Base-by-base conservation (phyloP, 37 sponge, comb jelly and placozoan species). In the Mnemiopsis leidyi region DNA sequence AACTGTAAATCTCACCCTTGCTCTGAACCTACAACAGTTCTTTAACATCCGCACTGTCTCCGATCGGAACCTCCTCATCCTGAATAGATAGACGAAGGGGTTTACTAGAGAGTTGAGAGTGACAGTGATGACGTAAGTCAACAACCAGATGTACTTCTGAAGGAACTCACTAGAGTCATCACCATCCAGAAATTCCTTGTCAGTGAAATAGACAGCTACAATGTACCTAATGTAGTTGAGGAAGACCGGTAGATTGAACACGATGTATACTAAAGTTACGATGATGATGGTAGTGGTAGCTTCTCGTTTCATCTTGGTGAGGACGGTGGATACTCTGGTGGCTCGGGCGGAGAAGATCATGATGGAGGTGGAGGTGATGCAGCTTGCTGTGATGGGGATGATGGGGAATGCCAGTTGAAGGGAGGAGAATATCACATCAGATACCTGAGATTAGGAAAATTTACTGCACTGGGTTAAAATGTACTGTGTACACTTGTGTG, bases 231-330 rank as follows among this genome's bases (percentile, higher is more conserved):
- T 85, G 25, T 39, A 85, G 61, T 85, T 85, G 40, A 85, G 61
- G 30, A 38, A 85, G 40, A 85, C 36, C 2, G 90, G 90, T 39
- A 85, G 21, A 61, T 85, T 85, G 26, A 16, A 38, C 7, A 85
- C 2, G 90, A 85, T 85, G 61, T 85, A 85, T 0, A 85, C 61
- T 3, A 5, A 28, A 5, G 90, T 85, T 16, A 85, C n/a, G 61
- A 85, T 38, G 90, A 85, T 26, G 40, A 85, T 85, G 40, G 90
- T 85, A 7, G 39, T 37, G 16, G 90, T 85, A 13, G 61, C 90
- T 48, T 48, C 9, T 28, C 90, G 39, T 1, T 13, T 85, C 30
- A 29, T 85, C 26, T 20, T n/a, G 33, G 25, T 77, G 34, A 31
- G 20, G 32, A 32, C 35, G 1, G 79, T 34, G 0, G 34, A 26